These are phyloP conservation scores for Lethrus apterus DNA, from an alignment of 1,140 invertebrate species.

Conservation along the genomic window DNA sequence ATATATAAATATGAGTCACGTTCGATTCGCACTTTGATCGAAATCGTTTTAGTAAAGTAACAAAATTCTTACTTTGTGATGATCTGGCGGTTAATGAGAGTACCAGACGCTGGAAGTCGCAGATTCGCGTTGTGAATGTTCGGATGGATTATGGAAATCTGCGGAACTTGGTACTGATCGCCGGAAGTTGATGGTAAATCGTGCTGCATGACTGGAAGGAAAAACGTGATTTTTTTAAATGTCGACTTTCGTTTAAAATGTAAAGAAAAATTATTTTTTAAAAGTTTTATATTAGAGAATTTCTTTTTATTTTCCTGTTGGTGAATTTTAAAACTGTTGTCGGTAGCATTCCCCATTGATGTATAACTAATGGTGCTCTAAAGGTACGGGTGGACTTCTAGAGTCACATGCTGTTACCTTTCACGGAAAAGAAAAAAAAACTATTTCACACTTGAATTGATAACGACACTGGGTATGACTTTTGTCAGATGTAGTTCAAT, in stretches of 20 bases:
- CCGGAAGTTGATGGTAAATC: slow-evolving; percentile 17
- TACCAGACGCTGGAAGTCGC: slow-evolving; percentile 16
- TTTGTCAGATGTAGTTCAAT: no score
- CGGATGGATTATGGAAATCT: slow-evolving; percentile 15
- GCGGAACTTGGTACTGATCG: slow-evolving; percentile 32
- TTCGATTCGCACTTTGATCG: not conserved
- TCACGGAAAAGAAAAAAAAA: no score
- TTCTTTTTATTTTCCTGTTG: not conserved
- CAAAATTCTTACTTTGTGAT: slow-evolving; percentile 15
- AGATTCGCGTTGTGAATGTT: slow-evolving; percentile 13
- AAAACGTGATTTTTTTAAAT: not conserved
- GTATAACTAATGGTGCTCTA: no score
- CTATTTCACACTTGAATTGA: no score
- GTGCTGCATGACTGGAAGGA: slow-evolving; percentile 13
- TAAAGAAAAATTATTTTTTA: no score
- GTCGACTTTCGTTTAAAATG: not conserved
- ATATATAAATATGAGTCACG: not conserved
- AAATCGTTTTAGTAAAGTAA: not conserved
- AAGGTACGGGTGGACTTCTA: no score
- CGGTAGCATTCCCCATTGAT: no score
- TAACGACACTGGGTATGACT: no score
- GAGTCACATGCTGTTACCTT: no score
- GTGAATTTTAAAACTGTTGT: not conserved
- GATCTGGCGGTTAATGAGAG: slow-evolving; percentile 12
- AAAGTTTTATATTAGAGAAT: no score